Evolutionary conservation across 2,113 vertebrate genomes (phyloP), one percentile per base, ranked within the genome.

Genomic region (Lampris megalopsis): DNA sequence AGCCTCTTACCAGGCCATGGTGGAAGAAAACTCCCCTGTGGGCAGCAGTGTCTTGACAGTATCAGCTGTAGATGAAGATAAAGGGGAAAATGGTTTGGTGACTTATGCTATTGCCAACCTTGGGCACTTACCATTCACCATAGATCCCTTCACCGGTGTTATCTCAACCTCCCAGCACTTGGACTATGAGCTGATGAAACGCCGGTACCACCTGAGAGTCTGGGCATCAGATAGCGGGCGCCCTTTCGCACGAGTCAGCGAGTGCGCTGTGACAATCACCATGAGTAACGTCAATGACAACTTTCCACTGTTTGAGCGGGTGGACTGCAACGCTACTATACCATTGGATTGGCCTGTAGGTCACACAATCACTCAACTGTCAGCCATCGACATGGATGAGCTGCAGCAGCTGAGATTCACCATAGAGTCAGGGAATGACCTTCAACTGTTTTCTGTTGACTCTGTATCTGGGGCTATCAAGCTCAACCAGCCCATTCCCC

Each of bases 201-300:
- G 98, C 6, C 90, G 94, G 85, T 98, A 97, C 78, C 94, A 94
- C 45, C 92, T 99, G 57, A 94, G 93, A 36, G 93, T 99, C 24
- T 97, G 96, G 95, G 98, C 97, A 0, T 97, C 96, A 0, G 98
- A 99, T 0, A 97, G 96, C 70, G 98, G 98, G 2, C 94, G 93
- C 37, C 98, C 97, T 10, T 99, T 96, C 84, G 95, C 91, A 72
- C 96, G 89, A 42, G 95, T 97, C 82, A 95, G 92, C 0, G 97
- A 99, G 77, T 95, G 96, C 40, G 92, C 94, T 0, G 92, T 97
- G 45, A 96, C 95, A 4, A 95, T 99, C 5, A 94, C 92, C 1
- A 94, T 99, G 73, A 96, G 93, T 91, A 99, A 99, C 9, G 64
- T 97, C 80, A 99, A 99, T 1, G 98, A 99, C 81, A 99, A 99